A percentile compares a stretch with the other conserved stretches of the same genome.
These are phyloP conservation scores for Trididemnum miniatum DNA, from an alignment of 23 tunicate genomes.

Conservation along the genomic window DNA sequence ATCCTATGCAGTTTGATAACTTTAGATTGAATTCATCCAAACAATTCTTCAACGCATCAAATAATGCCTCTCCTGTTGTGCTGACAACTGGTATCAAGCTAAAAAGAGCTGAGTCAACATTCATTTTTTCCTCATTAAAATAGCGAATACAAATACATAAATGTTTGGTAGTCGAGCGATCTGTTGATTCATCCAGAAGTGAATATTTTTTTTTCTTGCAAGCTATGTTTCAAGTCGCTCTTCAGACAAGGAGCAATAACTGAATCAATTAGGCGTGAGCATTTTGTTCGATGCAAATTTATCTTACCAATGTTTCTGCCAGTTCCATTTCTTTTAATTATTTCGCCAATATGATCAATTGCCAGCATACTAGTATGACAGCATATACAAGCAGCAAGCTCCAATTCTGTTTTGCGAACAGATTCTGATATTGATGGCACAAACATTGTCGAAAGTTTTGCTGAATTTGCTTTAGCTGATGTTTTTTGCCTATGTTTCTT, in stretches of 20 bases:
- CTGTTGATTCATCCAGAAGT: conserved; percentile 3
- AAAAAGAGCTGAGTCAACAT: not conserved
- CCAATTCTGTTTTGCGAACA: conserved; percentile 15
- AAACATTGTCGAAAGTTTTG: conserved; percentile 5
- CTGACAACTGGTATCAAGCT: conserved; percentile 25
- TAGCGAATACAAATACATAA: conserved; percentile 10
- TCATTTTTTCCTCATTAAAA: not conserved
- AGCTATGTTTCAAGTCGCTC: conserved; percentile 4
- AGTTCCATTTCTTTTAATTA: conserved; percentile 14
- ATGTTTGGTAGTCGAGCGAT: conserved; percentile 2
- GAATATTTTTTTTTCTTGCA: conserved; percentile 17
- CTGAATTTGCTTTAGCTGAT: conserved; percentile 13
- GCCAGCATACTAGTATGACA: conserved; percentile 19
- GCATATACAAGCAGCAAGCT: conserved; percentile 3
- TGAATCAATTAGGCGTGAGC: conserved; percentile 6
- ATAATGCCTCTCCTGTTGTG: conserved; percentile 1
- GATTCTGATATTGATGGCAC: not conserved
- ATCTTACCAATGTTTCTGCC: not conserved
- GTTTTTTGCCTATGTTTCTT: conserved; percentile 27
- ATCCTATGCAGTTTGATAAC: conserved; percentile 20
- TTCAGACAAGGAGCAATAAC: conserved; percentile 20
- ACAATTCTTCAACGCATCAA: not conserved
- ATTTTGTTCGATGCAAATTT: conserved; percentile 30
- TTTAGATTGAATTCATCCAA: not conserved
- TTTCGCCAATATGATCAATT: conserved; percentile 24